Conservation (phyloP, 2,797 vertebrate genomes). For the Alcedo atthis region DNA sequence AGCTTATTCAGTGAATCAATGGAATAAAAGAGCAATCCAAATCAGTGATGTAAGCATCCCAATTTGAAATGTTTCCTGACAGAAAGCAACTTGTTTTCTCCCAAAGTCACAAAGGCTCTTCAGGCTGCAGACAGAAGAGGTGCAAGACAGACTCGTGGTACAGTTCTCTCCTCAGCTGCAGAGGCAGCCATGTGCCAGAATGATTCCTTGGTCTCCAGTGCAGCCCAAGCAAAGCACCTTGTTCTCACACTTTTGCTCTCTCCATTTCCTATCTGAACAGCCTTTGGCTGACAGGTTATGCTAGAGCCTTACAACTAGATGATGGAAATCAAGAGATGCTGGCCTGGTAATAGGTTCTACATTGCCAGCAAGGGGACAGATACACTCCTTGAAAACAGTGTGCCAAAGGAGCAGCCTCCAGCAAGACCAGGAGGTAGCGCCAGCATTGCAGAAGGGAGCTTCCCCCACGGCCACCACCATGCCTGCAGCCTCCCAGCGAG, state of each 20-base stretch:
- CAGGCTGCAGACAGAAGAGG: not conserved
- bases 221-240: not conserved
- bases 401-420: not conserved
- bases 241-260: not conserved
- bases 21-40: not conserved
- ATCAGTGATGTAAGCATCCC: not conserved
- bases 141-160: not conserved
- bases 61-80: not conserved
- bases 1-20: not conserved
- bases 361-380: not conserved
- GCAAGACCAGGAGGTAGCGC: accelerated
- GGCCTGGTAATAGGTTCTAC: not conserved
- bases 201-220: not conserved
- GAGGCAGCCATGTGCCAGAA: accelerated
- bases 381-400: not conserved
- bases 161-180: not conserved
- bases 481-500: not conserved
- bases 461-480: not conserved
- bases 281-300: not conserved
- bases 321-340: not conserved
- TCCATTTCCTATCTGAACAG: not conserved
- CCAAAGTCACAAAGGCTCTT: not conserved
- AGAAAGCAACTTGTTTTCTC: not conserved
- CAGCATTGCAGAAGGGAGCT: accelerated
- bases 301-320: not conserved